phyloP scores from a whole-genome alignment of 1,140 invertebrate species.

The Drosophila azteca region DNA sequence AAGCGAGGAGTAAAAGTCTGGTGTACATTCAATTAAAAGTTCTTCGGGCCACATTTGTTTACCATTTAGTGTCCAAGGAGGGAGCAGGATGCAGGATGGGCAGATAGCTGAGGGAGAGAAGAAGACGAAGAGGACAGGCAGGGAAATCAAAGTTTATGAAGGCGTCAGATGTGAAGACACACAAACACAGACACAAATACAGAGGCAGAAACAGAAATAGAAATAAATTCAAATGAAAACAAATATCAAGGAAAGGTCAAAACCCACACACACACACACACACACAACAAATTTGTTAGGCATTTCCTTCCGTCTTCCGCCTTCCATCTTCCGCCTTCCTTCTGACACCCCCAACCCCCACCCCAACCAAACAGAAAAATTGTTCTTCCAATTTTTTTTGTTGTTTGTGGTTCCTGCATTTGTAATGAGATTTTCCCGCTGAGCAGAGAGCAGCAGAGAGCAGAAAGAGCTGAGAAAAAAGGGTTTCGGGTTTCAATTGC shows the following conservation, averaged over 20 bases:
- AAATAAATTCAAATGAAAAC: constrained; percentile 39
- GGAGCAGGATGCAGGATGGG: no score
- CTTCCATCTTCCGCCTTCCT: constrained; percentile 14
- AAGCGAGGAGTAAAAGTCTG: constrained; percentile 21
- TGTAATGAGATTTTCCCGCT: constrained; percentile 53
- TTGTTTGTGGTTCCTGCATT: constrained; percentile 43
- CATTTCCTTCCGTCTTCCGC: constrained; percentile 1
- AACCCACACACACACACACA: constrained; percentile 21
- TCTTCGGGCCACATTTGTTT: constrained; percentile 66
- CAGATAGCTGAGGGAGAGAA: background rate
- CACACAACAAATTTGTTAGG: constrained; percentile 21
- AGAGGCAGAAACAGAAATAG: constrained; percentile 9
- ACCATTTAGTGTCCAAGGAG: constrained; percentile 52
- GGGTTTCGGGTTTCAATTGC: constrained; percentile 65
- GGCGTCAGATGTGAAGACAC: constrained; percentile 54
- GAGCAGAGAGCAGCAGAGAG: no score
- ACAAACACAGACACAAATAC: background rate
- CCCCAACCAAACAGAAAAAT: background rate
- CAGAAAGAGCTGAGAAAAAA: no score
- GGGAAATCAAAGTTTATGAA: constrained; percentile 65
- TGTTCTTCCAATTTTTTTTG: background rate
- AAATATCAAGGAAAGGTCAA: constrained; percentile 42
- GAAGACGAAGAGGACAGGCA: background rate
- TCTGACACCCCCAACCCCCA: background rate
- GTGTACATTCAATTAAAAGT: constrained; percentile 75